Evolutionary conservation across 2,797 vertebrate species (phyloP), one percentile per base, ranked within the genome.

Genomic region (Phaenicophaeus curvirostris): DNA sequence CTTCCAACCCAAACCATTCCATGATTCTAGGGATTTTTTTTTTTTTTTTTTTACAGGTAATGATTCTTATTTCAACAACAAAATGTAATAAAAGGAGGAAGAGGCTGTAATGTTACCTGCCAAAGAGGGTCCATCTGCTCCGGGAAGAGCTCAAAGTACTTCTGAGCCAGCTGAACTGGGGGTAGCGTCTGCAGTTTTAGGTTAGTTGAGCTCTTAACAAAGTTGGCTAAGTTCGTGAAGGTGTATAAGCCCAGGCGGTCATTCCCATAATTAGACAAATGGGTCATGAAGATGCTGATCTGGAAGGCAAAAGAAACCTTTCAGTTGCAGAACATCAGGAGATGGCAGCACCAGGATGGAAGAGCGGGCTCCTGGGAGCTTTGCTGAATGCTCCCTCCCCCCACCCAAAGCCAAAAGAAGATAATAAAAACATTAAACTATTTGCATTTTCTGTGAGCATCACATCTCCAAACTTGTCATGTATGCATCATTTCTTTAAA

Each of bases 281-380:
- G 99, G 59, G 99, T 99, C 99, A 99, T 99, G 97, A 99, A 99
- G 97, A 99, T 98, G 97, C 99, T 99, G 98, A 99, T 99, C 99
- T 99, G 96, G 72, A 96, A 97, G 58, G 84, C 19, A 95, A 93
- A 76, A 62, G 93, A 90, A 78, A 42, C 46, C n/a, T 63, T 44
- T 69, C 53, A 69, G 18, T 46, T 15, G 5, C 31, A 31, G 74
- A 23, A 46, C 39, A 28, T 73, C 23, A 68, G 41, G 35, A 90
- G 79, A 14, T 17, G 28, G 46, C 30, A 69, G 41, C 3, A 12
- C 28, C 46, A 82, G 59, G 16, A 67, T 69, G 55, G 44, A 82
- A 62, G 19, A 15, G 9, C 10, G 15, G 82, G 35, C 31, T 66
- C 42, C 37, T 2, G 6, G 18, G 5, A 53, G 8, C 23, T 80